These are phyloP conservation scores for Dipus sagitta DNA, from an alignment of 2,797 vertebrate species.

Conservation along the genomic window DNA sequence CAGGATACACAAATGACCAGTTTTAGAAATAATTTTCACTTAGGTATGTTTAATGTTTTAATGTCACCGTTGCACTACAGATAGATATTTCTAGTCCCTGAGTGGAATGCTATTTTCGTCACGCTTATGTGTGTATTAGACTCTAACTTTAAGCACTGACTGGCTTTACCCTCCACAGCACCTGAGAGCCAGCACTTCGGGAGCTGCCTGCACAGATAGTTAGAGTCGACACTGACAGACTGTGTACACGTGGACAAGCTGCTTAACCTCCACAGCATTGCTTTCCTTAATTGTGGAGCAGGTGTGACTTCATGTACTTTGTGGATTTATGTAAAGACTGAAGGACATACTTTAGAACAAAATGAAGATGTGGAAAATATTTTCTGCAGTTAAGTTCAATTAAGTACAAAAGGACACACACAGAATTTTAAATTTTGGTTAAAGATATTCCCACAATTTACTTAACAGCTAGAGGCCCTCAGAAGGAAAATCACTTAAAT, in stretches of 20 bases:
- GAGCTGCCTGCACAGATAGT: background rate
- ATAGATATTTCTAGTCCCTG: background rate
- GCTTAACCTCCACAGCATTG: background rate
- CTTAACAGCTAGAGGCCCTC: background rate
- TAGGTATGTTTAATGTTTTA: background rate
- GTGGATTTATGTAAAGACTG: constrained; percentile 31
- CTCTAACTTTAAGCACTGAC: background rate
- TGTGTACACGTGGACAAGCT: background rate
- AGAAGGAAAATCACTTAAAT: constrained; percentile 44
- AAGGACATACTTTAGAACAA: constrained; percentile 6
- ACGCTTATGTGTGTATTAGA: background rate
- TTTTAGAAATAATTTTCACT: constrained; percentile 1
- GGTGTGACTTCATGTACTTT: constrained; percentile 21
- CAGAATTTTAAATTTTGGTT: background rate
- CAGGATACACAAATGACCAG: constrained; percentile 6
- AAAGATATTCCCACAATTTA: constrained; percentile 57
- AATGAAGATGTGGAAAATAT: constrained; percentile 43
- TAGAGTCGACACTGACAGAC: background rate
- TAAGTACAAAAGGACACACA: constrained; percentile 10
- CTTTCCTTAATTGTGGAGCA: constrained; percentile 29
- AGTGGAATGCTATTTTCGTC: background rate
- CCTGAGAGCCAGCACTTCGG: background rate
- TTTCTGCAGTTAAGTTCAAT: constrained; percentile 41
- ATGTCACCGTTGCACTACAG: constrained; percentile 35
- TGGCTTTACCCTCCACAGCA: background rate